Evolutionary conservation across 2,113 vertebrate species (phyloP).

Genomic region (Notarius quadriscutis): DNA sequence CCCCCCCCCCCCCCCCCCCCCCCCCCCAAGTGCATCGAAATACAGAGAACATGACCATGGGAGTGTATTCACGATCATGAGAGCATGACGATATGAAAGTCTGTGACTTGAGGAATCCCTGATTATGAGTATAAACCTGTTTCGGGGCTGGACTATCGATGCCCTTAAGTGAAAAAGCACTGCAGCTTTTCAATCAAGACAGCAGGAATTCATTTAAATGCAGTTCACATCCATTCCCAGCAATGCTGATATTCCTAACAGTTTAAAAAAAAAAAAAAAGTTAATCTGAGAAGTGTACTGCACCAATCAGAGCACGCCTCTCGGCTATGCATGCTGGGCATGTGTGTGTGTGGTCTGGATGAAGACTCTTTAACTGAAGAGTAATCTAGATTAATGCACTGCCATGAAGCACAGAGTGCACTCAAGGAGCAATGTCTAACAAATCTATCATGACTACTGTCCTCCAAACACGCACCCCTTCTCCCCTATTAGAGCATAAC

Average conservation of each 20-base stretch:
- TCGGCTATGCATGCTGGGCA: neutral
- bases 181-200: constrained; percentile 11
- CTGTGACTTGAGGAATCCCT: neutral
- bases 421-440: constrained; percentile 15
- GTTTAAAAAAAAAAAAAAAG: neutral
- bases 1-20: too few relatives aligned
- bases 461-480: neutral
- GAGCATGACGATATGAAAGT: neutral
- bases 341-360: constrained; percentile 45
- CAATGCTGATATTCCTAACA: neutral
- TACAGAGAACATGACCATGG: neutral
- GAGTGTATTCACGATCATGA: neutral
- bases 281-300: neutral
- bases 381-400: constrained; percentile 63
- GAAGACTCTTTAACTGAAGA: constrained; percentile 57
- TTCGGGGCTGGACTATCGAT: neutral
- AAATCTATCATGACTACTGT: constrained; percentile 10
- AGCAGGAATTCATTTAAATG: constrained; percentile 28
- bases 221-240: constrained; percentile 28
- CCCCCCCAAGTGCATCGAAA: neutral
- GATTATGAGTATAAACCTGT: neutral
- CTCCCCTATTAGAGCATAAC: too few relatives aligned
- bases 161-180: neutral
- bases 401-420: constrained; percentile 44
- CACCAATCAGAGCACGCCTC: neutral